Conservation (phyloP, 2,797 vertebrate species). For the Lepilemur septentrionalis region DNA sequence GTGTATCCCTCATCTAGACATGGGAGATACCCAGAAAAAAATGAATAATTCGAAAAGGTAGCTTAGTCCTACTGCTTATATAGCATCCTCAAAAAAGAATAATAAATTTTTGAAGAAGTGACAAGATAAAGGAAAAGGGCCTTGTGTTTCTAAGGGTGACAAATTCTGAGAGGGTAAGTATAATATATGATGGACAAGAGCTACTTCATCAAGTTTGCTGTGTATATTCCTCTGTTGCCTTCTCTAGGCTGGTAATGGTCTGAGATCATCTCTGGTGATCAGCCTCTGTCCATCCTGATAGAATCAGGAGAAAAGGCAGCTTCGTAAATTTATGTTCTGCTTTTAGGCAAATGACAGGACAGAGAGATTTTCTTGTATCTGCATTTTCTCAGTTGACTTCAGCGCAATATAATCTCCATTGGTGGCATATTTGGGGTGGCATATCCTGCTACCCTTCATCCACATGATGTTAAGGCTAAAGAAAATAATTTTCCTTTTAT, state of each 20-base stretch:
- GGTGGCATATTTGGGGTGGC: background rate
- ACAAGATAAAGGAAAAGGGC: background rate
- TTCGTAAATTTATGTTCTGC: background rate
- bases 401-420: background rate
- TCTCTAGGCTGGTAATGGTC: background rate
- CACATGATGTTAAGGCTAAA: background rate
- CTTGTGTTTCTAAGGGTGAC: too few species aligned
- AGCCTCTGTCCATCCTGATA: background rate
- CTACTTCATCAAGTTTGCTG: background rate
- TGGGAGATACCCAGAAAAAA: background rate
- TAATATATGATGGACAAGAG: accelerated
- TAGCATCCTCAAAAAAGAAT: background rate
- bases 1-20: background rate
- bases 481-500: background rate
- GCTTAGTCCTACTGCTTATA: too few species aligned
- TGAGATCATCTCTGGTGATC: background rate
- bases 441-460: background rate
- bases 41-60: background rate
- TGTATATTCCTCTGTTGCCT: background rate
- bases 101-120: background rate
- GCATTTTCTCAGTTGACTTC: background rate
- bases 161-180: background rate
- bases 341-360: background rate
- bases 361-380: background rate
- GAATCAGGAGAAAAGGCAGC: background rate